Evolutionary conservation across 2,113 vertebrate genomes (phyloP).

Genomic region (Indicator indicator): DNA sequence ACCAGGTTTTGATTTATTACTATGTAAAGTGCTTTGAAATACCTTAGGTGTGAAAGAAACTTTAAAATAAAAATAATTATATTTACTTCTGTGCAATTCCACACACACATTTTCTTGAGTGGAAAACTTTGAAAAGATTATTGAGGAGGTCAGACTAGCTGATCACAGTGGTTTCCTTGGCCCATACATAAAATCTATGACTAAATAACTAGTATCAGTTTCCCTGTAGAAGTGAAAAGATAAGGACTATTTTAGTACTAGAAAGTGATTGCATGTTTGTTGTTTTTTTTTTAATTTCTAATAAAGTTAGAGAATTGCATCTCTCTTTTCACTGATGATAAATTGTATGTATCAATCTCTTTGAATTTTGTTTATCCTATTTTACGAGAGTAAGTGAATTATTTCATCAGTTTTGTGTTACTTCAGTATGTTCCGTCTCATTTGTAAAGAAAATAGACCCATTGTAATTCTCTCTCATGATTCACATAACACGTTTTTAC

Average conservation of each 20-base stretch:
- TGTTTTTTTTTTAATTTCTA: not conserved
- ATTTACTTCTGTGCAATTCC: not conserved
- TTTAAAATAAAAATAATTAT: not conserved
- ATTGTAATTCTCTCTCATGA: constrained; percentile 41
- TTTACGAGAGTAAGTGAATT: constrained; percentile 34
- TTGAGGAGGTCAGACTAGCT: not conserved
- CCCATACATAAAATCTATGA: not conserved
- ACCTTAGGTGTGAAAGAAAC: not conserved
- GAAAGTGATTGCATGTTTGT: not conserved
- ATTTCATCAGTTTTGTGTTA: constrained; percentile 58
- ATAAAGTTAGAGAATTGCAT: constrained; percentile 42
- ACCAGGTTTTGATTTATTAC: constrained; percentile 1
- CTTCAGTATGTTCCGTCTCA: constrained; percentile 54
- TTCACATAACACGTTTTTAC: constrained; percentile 49
- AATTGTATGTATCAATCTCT: constrained; percentile 40
- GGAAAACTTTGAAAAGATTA: constrained; percentile 16
- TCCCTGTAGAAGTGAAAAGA: constrained; percentile 41
- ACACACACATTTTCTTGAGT: not conserved
- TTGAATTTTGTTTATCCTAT: constrained; percentile 58
- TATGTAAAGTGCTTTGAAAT: not conserved
- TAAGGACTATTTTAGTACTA: constrained; percentile 59
- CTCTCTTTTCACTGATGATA: not conserved
- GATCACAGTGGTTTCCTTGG: constrained; percentile 8
- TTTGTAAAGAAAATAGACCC: constrained; percentile 61
- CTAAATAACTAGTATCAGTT: constrained; percentile 11